phyloP scores from a whole-genome alignment of 2,797 vertebrate species.

The Parauchenoglanis punctatus region DNA sequence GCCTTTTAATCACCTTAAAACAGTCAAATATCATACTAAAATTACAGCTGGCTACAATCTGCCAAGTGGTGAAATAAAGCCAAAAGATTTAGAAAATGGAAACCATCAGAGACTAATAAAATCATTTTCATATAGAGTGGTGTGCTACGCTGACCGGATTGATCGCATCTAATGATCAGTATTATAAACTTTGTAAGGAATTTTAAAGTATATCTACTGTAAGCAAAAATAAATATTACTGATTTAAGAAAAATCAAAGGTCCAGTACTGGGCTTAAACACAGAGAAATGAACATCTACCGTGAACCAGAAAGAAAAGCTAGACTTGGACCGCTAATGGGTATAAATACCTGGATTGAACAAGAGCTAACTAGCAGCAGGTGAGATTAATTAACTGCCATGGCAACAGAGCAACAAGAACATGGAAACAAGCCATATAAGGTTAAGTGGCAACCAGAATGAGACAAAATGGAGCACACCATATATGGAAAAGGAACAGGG shows the following conservation, averaged over 20 bases:
- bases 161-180: background rate
- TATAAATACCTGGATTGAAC: background rate
- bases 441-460: background rate
- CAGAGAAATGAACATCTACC: background rate
- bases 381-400: slow-evolving; percentile 4
- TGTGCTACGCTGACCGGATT: background rate
- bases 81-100: background rate
- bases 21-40: background rate
- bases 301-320: background rate
- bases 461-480: background rate
- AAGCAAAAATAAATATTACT: background rate
- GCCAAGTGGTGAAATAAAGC: background rate
- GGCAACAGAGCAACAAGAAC: background rate
- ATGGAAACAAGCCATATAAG: background rate
- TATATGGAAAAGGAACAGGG: background rate
- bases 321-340: no score
- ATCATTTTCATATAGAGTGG: background rate
- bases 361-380: slow-evolving; percentile 18
- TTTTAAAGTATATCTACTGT: background rate
- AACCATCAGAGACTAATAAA: background rate
- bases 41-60: background rate
- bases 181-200: background rate
- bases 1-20: background rate
- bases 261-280: background rate
- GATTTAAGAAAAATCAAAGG: background rate